Evolutionary conservation across 2,888 invertebrate genomes (phyloP), one percentile per base, ranked within the genome.

Genomic region (Rhagonycha lutea): DNA sequence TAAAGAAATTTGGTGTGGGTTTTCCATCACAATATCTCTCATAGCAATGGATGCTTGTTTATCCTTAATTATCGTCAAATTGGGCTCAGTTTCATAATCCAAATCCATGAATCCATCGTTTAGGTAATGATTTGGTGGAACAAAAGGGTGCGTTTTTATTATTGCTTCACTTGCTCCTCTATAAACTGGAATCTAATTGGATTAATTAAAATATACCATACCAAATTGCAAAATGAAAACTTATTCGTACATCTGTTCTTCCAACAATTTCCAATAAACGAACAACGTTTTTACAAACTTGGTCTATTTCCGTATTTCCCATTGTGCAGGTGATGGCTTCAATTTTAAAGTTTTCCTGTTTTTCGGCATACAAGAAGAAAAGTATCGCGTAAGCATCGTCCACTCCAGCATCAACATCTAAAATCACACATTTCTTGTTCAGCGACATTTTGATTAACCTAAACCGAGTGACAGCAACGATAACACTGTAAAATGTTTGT

Each of bases 101-200:
- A 89, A 87, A 83, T 94, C 94, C 3, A 94, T 94, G 74, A 95
- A 90, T 1, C 95, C 95, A 85, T 95, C 94, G n/a, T 83, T 82
- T 0, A 95, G 95, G 82, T 92, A 91, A 81, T 90, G 94, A 79
- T 88, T 81, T 0, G 83, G 85, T 0, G 83, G 81, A 14, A 83
- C 83, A 8, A 83, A 67, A 4, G 87, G 86, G 3, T 88, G 88
- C 80, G 82, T 86, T 7, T 23, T 18, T 4, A 90, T 84, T 68
- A 68, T 32, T 14, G 91, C 88, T 4, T 89, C 86, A 70, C 88
- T 86, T 0, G 92, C 90, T 11, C 94, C 94, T 86, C 90, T 88
- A 84, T 90, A 94, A 68, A 95, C 92, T 63, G 94, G 94, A 74
- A 94, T 90, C 94, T 94, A 82, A 12, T 32, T 32, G 4, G 1